Conservation (phyloP, 2,888 invertebrate genomes). For the Syrista parreyssii region DNA sequence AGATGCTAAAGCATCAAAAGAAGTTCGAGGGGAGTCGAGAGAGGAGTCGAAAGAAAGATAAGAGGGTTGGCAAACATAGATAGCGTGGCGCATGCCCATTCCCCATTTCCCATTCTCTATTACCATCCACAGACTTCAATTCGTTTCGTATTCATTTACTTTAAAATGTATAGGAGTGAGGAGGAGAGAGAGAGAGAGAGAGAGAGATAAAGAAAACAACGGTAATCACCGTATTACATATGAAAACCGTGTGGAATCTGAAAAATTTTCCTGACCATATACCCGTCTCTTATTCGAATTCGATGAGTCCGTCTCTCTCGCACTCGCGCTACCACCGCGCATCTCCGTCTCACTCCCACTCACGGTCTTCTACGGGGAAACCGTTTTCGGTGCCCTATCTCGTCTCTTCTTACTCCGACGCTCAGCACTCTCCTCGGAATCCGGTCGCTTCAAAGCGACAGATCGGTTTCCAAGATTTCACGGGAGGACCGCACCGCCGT, state of each 20-base stretch:
- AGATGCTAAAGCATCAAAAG: slow-evolving; percentile 23
- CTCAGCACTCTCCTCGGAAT: background rate
- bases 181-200: slow-evolving; percentile 2
- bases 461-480: background rate
- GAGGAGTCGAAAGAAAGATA: slow-evolving; percentile 56
- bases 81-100: slow-evolving; percentile 39
- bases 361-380: background rate
- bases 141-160: slow-evolving; percentile 1
- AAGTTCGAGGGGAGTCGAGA: slow-evolving; percentile 29
- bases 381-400: background rate
- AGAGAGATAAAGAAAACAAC: background rate
- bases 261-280: background rate
- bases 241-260: background rate
- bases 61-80: slow-evolving; percentile 64
- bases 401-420: background rate
- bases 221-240: background rate
- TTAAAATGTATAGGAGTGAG: background rate
- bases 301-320: background rate
- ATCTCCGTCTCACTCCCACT: background rate
- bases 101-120: background rate
- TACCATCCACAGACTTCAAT: background rate
- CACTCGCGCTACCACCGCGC: too few species aligned
- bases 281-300: background rate
- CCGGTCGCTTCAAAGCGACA: background rate
- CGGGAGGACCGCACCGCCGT: background rate